Base-by-base conservation (phyloP, 2,113 vertebrate genomes). In the Ceratotherium simum region DNA sequence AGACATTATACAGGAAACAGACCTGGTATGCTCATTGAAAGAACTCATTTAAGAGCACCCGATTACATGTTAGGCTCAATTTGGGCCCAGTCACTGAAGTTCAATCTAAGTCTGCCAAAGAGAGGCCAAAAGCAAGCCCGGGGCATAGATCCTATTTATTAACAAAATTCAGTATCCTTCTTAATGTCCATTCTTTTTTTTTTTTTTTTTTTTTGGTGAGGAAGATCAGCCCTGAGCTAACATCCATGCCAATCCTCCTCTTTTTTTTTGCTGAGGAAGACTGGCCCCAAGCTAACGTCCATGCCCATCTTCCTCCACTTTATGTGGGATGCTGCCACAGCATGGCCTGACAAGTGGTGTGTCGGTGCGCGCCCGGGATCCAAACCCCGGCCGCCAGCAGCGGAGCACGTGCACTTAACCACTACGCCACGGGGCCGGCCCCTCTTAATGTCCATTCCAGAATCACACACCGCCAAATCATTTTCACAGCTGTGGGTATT, bases 401-500 rank as follows among this genome's bases (percentile, higher is more conserved):
- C 42, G 4, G 42, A 42, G 42, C 42, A 42, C 42, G 42, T 42
- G 42, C 42, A 42, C 42, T 5, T 42, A 42, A 42, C 42, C 42
- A 5, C 42, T 42, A 4, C 42, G 42, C 42, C 42, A 42, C 42
- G 5, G 42, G 42, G 42, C 42, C 42, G 5, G 42, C 42, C 42
- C 42, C 42, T 42, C 42, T 42, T 42, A 42, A 62, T 51, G 48
- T 51, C 48, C 48, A 10, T 65, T 91, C 60, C 54, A 64, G 33
- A 58, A 7, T 56, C n/a, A 80, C 75, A 83, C 88, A 31, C 72
- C 69, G 64, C 4, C 3, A 48, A 78, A 70, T 97, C 95, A 96
- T 98, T 98, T 97, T 96, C 94, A 95, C 87, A 83, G 95, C 97
- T 86, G 10, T 10, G 81, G 95, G 93, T 79, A 56, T 97, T 97